These are phyloP conservation scores for Tyrophagus putrescentiae DNA, from an alignment of 1,140 invertebrate genomes.

Conservation along the genomic window DNA sequence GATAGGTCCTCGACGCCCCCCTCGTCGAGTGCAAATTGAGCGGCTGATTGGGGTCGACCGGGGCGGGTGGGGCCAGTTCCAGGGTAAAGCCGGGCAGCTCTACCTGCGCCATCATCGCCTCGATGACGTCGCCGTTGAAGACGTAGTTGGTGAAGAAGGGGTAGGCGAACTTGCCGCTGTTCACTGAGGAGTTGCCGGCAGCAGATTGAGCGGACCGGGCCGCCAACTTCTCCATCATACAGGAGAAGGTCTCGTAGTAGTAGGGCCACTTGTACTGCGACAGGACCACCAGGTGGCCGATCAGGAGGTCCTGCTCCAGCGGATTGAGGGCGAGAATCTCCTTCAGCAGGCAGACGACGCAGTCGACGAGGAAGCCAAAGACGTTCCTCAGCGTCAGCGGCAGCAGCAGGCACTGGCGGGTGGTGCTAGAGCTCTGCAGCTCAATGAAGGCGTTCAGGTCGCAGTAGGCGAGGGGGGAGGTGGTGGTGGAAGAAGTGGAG, in stretches of 20 bases:
- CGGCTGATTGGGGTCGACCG: background rate
- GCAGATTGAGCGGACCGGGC: background rate
- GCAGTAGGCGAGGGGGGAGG: no score
- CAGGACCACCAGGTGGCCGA: conserved; percentile 23
- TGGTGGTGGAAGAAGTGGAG: no score
- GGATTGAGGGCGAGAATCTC: conserved; percentile 3
- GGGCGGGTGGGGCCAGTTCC: conserved; percentile 30
- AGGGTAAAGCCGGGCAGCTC: background rate
- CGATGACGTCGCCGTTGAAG: conserved; percentile 45
- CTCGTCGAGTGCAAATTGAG: background rate
- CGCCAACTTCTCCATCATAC: background rate
- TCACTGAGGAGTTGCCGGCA: conserved; percentile 17
- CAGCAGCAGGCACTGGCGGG: conserved; percentile 12
- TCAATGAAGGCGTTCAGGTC: background rate
- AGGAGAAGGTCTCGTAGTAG: conserved; percentile 9
- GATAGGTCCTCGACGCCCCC: background rate
- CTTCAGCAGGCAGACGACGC: conserved; percentile 15
- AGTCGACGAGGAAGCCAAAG: conserved; percentile 17
- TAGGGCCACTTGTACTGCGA: conserved; percentile 23
- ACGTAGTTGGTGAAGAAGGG: conserved; percentile 24
- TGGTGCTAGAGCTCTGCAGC: background rate
- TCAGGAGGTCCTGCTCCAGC: conserved; percentile 9
- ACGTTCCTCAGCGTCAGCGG: background rate
- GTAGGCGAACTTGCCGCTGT: conserved; percentile 25
- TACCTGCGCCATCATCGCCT: conserved; percentile 26